phyloP scores from a whole-genome alignment of 2,888 invertebrate genomes.

The Branchellion lobata region DNA sequence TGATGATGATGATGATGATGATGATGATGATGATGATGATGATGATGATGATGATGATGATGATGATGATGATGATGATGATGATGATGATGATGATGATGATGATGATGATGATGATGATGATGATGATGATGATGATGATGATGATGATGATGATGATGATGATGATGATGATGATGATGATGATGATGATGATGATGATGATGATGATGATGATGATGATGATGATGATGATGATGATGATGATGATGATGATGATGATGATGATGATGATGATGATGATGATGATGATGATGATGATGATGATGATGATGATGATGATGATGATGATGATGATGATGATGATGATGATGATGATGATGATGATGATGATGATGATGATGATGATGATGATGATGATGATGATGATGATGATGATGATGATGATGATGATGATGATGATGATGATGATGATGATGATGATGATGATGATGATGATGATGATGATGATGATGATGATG shows the following conservation, averaged over 20 bases:
- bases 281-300: slow-evolving; percentile 14
- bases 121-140: slow-evolving; percentile 7
- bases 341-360: too few relatives aligned
- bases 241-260: slow-evolving; percentile 14
- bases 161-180: slow-evolving; percentile 14
- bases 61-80: slow-evolving; percentile 42
- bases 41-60: slow-evolving; percentile 44
- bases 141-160: slow-evolving; percentile 18
- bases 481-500: too few relatives aligned
- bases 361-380: too few relatives aligned
- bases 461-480: too few relatives aligned
- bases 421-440: too few relatives aligned
- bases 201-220: slow-evolving; percentile 14
- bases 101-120: slow-evolving; percentile 5
- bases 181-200: slow-evolving; percentile 14
- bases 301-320: slow-evolving; percentile 14
- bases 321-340: slow-evolving; percentile 14
- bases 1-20: slow-evolving; percentile 42
- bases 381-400: too few relatives aligned
- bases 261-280: slow-evolving; percentile 14
- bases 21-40: slow-evolving; percentile 44
- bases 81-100: slow-evolving; percentile 16
- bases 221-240: slow-evolving; percentile 14
- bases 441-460: too few relatives aligned
- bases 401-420: too few relatives aligned